Evolutionary conservation across 2,797 vertebrate species (phyloP).

Genomic region (Acanthurus tractus): DNA sequence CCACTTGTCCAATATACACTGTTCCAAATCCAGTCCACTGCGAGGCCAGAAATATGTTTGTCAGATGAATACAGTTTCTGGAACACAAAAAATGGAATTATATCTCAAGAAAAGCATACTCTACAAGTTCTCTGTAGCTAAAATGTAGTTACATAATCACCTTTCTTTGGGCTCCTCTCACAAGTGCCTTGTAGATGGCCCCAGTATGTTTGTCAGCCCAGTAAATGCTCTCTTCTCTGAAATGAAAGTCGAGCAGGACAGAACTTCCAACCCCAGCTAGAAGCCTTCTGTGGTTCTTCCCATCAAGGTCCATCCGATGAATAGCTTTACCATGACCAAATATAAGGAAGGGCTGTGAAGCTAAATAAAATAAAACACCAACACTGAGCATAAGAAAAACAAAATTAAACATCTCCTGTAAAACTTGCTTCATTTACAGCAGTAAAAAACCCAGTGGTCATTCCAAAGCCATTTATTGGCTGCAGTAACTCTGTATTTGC

Average conservation of each 20-base stretch:
- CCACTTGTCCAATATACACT: slow-evolving; percentile 89
- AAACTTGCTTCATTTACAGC: background rate
- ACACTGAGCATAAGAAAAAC: too few species aligned
- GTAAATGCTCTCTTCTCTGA: slow-evolving; percentile 87
- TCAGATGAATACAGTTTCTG: slow-evolving; percentile 89
- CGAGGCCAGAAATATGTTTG: slow-evolving; percentile 90
- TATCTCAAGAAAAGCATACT: too few species aligned
- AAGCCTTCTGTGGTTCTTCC: slow-evolving; percentile 85
- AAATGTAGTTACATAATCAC: slow-evolving; percentile 73
- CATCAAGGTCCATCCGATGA: slow-evolving; percentile 89
- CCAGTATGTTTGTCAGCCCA: slow-evolving; percentile 89
- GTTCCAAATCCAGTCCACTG: slow-evolving; percentile 92
- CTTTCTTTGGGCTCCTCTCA: slow-evolving; percentile 88
- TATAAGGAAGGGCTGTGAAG: slow-evolving; percentile 90
- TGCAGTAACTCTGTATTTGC: background rate
- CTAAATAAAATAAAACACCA: slow-evolving; percentile 73
- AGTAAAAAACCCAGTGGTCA: background rate
- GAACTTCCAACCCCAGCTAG: slow-evolving; percentile 83
- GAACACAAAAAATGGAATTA: slow-evolving; percentile 23
- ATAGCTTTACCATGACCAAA: slow-evolving; percentile 90
- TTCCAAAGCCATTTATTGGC: background rate
- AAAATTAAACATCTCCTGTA: background rate
- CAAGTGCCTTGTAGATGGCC: slow-evolving; percentile 88
- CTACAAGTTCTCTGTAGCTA: too few species aligned
- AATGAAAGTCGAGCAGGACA: slow-evolving; percentile 90